A percentile compares a stretch with the other conserved stretches of the same genome.
These are phyloP conservation scores for Parazoanthus darwini DNA, from an alignment of 92 coral and sea anemone genomes.

Conservation along the genomic window DNA sequence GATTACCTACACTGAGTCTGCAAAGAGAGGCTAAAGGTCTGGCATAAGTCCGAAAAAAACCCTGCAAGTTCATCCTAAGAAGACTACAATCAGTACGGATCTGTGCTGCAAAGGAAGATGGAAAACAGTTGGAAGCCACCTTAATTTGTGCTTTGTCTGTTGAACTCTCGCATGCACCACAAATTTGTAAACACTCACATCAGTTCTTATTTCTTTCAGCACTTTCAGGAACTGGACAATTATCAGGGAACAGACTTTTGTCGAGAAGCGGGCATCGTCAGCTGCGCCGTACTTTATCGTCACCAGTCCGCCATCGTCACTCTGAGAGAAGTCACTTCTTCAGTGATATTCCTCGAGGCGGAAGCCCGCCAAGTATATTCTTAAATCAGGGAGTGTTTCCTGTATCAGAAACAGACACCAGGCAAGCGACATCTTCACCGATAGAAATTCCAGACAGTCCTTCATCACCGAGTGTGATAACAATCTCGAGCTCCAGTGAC, in stretches of 20 bases:
- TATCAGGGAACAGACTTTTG: conserved; percentile 31
- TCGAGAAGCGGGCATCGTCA: conserved; percentile 57
- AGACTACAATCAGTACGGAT: too few species aligned
- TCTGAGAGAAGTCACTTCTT: conserved; percentile 68
- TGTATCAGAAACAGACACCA: conserved; percentile 49
- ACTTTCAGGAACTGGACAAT: conserved; percentile 34
- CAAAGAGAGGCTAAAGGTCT: too few species aligned
- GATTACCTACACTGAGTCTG: too few species aligned
- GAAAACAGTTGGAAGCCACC: too few species aligned
- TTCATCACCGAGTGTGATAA: conserved; percentile 91
- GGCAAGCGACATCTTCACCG: conserved; percentile 88
- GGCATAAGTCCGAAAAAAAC: too few species aligned
- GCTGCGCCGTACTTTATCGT: conserved; percentile 81
- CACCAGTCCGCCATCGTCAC: conserved; percentile 87
- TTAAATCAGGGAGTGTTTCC: conserved; percentile 38
- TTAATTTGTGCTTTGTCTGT: background rate
- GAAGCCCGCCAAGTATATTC: conserved; percentile 62
- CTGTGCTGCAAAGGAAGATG: too few species aligned
- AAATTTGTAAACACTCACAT: too few species aligned
- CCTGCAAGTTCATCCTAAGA: too few species aligned
- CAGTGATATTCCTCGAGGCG: conserved; percentile 59
- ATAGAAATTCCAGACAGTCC: conserved; percentile 96
- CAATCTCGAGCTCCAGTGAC: conserved; percentile 98
- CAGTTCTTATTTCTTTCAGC: background rate
- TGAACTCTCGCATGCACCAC: background rate